A percentile compares a stretch with the other conserved stretches of the same genome.
These are phyloP conservation scores for Salvelinus namaycush DNA, from an alignment of 2,113 vertebrate genomes.

Conservation along the genomic window DNA sequence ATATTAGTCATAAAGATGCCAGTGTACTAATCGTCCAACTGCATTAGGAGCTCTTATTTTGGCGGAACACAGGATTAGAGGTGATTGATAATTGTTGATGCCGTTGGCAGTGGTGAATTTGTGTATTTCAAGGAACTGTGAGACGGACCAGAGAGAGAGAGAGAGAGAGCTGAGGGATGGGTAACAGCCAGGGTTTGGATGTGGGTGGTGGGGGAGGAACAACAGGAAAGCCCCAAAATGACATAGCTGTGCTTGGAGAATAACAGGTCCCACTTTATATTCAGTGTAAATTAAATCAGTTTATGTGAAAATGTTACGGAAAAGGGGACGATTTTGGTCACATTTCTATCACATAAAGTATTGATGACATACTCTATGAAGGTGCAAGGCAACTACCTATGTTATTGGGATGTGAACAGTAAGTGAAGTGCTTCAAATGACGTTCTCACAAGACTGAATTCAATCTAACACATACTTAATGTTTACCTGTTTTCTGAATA, in stretches of 20 bases:
- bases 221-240: slow-evolving; percentile 9
- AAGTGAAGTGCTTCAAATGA: not conserved
- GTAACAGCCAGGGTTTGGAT: slow-evolving; percentile 40
- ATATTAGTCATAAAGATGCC: slow-evolving; percentile 70
- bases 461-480: not conserved
- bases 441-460: not conserved
- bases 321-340: not conserved
- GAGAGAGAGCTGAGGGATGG: not conserved
- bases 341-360: not conserved
- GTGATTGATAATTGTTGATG: slow-evolving; percentile 79
- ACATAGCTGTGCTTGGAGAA: slow-evolving; percentile 39
- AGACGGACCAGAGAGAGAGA: slow-evolving; percentile 42
- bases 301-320: not conserved
- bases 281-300: not conserved
- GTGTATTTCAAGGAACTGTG: slow-evolving; percentile 69
- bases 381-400: not conserved
- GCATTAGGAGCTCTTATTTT: slow-evolving; percentile 66
- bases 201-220: slow-evolving; percentile 51
- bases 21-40: slow-evolving; percentile 57
- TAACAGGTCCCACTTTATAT: not conserved
- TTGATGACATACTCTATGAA: not conserved
- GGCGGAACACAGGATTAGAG: slow-evolving; percentile 73
- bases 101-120: slow-evolving; percentile 71
- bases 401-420: not conserved
- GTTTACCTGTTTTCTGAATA: not conserved